Percentiles rank a stretch among this genome's conserved stretches.
These are phyloP conservation scores for Philereme transversata DNA, from an alignment of 2,888 invertebrate genomes.

Conservation along the genomic window DNA sequence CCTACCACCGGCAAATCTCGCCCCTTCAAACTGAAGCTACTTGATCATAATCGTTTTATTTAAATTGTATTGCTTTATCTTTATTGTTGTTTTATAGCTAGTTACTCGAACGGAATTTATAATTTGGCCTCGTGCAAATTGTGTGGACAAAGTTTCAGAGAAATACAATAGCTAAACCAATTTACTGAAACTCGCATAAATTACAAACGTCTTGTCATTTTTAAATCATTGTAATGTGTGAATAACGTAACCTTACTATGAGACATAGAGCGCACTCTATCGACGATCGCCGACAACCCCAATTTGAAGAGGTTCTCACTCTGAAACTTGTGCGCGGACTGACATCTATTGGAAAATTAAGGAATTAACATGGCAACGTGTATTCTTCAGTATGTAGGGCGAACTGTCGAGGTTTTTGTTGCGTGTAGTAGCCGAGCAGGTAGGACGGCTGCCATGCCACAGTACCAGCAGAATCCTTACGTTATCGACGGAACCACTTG, in stretches of 20 bases:
- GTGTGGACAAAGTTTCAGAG: neutral
- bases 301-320: constrained; percentile 46
- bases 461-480: too few relatives aligned
- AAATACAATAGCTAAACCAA: constrained; percentile 17
- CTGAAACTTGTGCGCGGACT: constrained; percentile 41
- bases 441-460: too few relatives aligned
- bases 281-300: constrained; percentile 51
- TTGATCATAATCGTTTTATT: constrained; percentile 65
- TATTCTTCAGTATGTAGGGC: neutral
- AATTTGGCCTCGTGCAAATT: constrained; percentile 24
- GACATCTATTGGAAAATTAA: constrained; percentile 74
- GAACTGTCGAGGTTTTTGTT: neutral
- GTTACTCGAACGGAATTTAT: constrained; percentile 39
- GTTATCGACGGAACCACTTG: too few relatives aligned
- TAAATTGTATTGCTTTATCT: constrained; percentile 64
- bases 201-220: too few relatives aligned
- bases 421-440: neutral
- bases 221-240: too few relatives aligned
- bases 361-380: constrained; percentile 53
- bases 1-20: constrained; percentile 54
- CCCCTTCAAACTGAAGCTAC: constrained; percentile 56
- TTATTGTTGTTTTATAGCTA: constrained; percentile 45
- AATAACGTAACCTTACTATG: too few relatives aligned
- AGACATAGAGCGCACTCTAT: constrained; percentile 67
- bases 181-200: too few relatives aligned